phyloP scores from a whole-genome alignment of 1,140 invertebrate species.

The Drosophila orosa region DNA sequence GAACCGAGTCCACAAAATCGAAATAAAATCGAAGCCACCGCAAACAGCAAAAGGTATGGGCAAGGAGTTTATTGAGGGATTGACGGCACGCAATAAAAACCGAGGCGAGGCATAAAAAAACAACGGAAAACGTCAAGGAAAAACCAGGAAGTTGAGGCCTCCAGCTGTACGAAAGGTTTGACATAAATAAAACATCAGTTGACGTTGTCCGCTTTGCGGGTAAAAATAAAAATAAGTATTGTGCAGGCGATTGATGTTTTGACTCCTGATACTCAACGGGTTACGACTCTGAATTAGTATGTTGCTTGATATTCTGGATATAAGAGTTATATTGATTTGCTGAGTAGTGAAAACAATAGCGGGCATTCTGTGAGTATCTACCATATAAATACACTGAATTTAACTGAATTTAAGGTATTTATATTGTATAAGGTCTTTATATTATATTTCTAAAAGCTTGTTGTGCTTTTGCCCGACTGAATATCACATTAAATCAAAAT shows the following conservation, averaged over 20 bases:
- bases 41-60: conserved; percentile 39
- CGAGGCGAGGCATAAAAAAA: conserved; percentile 44
- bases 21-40: conserved; percentile 43
- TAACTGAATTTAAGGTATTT: too few species aligned
- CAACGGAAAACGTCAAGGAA: conserved; percentile 42
- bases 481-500: conserved; percentile 8
- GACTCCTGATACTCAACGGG: conserved; percentile 31
- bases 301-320: background rate
- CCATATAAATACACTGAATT: background rate
- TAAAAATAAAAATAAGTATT: conserved; percentile 49
- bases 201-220: conserved; percentile 38
- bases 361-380: background rate
- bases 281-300: conserved; percentile 38
- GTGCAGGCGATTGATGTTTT: conserved; percentile 39
- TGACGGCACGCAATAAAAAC: conserved; percentile 64
- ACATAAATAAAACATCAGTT: conserved; percentile 62
- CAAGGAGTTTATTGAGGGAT: conserved; percentile 51
- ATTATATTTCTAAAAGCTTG: background rate
- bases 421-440: too few species aligned
- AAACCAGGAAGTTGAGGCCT: conserved; percentile 58
- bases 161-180: conserved; percentile 54
- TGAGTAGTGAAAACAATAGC: background rate
- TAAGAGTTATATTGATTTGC: conserved; percentile 16
- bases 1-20: conserved; percentile 22
- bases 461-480: background rate